These are phyloP conservation scores for Coronaproctus castanopsis DNA, from an alignment of 2,888 invertebrate genomes.

Conservation along the genomic window DNA sequence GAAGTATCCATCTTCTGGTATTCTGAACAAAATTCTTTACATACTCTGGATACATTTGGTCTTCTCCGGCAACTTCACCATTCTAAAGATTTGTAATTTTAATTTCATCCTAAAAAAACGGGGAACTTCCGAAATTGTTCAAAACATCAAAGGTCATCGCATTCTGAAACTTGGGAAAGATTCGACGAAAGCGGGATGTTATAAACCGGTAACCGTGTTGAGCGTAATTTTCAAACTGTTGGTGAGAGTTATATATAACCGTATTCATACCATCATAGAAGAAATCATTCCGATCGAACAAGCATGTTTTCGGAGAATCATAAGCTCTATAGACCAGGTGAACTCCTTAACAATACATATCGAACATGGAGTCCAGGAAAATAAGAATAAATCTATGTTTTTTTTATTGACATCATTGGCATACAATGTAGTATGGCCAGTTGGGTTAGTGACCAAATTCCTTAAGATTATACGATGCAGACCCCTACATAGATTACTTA, in stretches of 20 bases:
- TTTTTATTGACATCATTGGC: neutral
- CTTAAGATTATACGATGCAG: neutral
- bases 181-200: neutral
- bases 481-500: neutral
- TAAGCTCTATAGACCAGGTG: neutral
- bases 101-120: too few species aligned
- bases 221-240: neutral
- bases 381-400: neutral
- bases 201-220: neutral
- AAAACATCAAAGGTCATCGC: neutral
- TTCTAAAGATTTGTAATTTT: too few species aligned
- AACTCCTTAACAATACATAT: neutral
- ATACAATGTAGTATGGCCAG: neutral
- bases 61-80: too few species aligned
- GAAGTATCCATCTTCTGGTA: too few species aligned
- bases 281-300: neutral
- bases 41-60: too few species aligned
- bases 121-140: neutral
- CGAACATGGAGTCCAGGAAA: neutral
- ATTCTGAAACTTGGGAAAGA: neutral
- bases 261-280: neutral
- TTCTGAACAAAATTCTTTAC: too few species aligned
- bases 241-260: neutral
- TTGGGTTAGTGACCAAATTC: neutral
- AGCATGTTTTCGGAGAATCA: neutral